Conservation (phyloP, 1,140 invertebrate genomes). For the Agrypnia vestita region DNA sequence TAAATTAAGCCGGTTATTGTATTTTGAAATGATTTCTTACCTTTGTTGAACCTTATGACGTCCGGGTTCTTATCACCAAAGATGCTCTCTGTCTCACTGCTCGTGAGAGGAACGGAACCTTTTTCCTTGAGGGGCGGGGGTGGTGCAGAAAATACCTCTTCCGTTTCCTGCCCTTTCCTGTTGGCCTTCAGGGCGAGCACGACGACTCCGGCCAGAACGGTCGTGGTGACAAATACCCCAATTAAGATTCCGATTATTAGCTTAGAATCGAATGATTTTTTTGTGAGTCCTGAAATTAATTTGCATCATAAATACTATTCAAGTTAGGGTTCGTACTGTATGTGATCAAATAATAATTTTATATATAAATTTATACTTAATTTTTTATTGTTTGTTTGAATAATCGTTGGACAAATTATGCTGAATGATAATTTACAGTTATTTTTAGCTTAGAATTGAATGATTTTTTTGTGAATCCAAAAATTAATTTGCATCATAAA, state of each 20-base stretch:
- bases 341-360: no score
- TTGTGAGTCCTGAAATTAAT: background rate
- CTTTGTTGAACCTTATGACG: conserved; percentile 86
- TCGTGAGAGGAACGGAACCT: conserved; percentile 37
- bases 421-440: no score
- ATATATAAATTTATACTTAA: no score
- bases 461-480: background rate
- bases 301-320: no score
- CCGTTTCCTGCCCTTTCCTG: background rate
- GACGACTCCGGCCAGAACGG: background rate
- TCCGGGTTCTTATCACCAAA: conserved; percentile 86
- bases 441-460: conserved; percentile 48
- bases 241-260: conserved; percentile 48
- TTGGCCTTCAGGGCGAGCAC: background rate
- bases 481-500: background rate
- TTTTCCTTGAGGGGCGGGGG: conserved; percentile 49
- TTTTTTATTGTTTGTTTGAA: no score
- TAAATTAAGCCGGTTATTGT: no score
- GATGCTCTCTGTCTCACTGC: conserved; percentile 55
- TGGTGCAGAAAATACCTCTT: conserved; percentile 10
- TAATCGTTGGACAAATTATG: no score
- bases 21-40: conserved; percentile 67
- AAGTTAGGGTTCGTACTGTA: no score
- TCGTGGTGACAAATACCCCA: conserved; percentile 44
- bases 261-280: conserved; percentile 43